phyloP scores from a whole-genome alignment of 2,888 invertebrate species.

The Shargacucullia verbasci region DNA sequence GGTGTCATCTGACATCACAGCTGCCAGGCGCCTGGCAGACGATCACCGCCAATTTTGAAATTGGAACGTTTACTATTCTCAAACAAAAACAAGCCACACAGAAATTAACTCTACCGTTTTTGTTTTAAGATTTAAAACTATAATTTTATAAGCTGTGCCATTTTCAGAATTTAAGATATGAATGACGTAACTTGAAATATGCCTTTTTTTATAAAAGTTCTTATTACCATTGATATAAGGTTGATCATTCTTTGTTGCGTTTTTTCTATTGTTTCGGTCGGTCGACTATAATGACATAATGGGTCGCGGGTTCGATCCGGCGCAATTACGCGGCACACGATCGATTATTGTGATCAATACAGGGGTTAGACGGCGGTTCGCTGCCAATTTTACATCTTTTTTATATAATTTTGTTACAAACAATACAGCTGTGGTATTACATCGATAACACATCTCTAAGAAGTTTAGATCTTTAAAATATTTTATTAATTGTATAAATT shows the following conservation, averaged over 20 bases:
- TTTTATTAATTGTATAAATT: neutral
- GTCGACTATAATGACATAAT: conserved; percentile 87
- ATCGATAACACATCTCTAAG: conserved; percentile 71
- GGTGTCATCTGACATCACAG: conserved; percentile 71
- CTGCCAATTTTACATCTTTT: conserved; percentile 87
- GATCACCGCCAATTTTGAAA: conserved; percentile 76
- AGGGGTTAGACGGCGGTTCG: conserved; percentile 87
- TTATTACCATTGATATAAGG: conserved; percentile 35
- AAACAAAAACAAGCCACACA: conserved; percentile 56
- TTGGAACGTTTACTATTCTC: conserved; percentile 68
- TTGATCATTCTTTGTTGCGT: conserved; percentile 41
- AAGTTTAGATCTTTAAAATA: too few species aligned
- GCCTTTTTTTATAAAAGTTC: conserved; percentile 28
- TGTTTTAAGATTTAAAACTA: conserved; percentile 57
- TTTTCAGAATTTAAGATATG: conserved; percentile 45
- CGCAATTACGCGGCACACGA: conserved; percentile 89
- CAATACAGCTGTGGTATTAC: conserved; percentile 72
- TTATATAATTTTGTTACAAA: conserved; percentile 81
- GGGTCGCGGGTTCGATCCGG: conserved; percentile 85
- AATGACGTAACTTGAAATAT: conserved; percentile 53
- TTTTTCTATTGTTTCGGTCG: conserved; percentile 82
- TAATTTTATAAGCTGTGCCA: conserved; percentile 48
- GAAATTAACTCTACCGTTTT: conserved; percentile 61
- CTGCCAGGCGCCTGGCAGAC: conserved; percentile 76
- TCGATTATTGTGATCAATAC: conserved; percentile 89